phyloP scores from a whole-genome alignment of 64 coral and sea anemone species.

The Acropora yongei region DNA sequence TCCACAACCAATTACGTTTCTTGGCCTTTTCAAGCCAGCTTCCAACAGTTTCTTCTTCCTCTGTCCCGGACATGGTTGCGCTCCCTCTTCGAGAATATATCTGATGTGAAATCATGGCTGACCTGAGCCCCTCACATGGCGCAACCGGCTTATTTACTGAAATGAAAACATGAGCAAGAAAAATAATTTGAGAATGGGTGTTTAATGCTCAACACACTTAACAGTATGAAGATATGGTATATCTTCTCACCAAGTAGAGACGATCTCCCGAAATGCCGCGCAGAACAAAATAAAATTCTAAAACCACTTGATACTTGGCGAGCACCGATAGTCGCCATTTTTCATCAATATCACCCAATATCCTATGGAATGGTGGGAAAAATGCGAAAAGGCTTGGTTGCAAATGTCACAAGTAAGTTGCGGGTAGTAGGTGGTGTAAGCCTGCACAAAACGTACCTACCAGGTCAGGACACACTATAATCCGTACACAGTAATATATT shows the following conservation, averaged over 20 bases:
- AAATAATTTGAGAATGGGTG: background rate
- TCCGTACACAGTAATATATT: background rate
- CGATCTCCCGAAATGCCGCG: background rate
- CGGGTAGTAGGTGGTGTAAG: too few species aligned
- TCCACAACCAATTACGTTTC: constrained; percentile 86
- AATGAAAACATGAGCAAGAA: background rate
- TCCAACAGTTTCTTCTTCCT: constrained; percentile 68
- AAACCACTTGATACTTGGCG: background rate
- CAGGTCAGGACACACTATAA: background rate
- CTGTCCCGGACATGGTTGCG: constrained; percentile 42
- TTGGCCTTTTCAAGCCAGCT: constrained; percentile 85
- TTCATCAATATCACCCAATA: constrained; percentile 15
- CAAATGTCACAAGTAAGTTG: background rate
- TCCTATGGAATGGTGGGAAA: background rate
- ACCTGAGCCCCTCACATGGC: background rate
- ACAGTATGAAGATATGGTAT: background rate
- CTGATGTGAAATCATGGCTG: constrained; percentile 39
- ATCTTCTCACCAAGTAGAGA: background rate
- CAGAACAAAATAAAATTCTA: constrained; percentile 10
- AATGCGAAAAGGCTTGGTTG: background rate
- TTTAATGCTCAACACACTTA: background rate
- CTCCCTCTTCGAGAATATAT: constrained; percentile 71
- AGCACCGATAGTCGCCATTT: constrained; percentile 21
- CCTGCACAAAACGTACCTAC: too few species aligned
- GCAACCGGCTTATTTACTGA: background rate